Conservation (phyloP, 2,797 vertebrate species). For the Falco concolor region DNA sequence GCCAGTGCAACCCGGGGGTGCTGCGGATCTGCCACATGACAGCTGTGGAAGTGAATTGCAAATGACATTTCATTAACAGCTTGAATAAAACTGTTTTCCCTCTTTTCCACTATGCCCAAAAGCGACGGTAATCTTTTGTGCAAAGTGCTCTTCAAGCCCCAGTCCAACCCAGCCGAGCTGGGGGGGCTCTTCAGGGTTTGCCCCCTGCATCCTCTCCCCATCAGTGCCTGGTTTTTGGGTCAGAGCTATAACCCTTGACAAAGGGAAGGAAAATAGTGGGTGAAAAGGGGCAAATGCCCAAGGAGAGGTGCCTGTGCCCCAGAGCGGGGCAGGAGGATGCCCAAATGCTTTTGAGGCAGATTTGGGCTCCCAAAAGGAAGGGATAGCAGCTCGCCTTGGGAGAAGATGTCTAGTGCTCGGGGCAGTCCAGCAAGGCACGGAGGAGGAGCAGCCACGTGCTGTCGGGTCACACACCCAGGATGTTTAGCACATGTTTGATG, state of each 20-base stretch:
- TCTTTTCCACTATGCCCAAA: slow-evolving; percentile 31
- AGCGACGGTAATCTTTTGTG: background rate
- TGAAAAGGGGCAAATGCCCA: background rate
- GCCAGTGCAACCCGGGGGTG: background rate
- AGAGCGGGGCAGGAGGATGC: background rate
- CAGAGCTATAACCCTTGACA: fast-evolving
- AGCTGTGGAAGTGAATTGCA: slow-evolving; percentile 47
- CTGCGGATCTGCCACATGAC: slow-evolving; percentile 1
- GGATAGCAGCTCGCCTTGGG: fast-evolving
- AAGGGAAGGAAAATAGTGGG: background rate
- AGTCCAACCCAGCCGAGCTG: background rate
- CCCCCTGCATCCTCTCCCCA: fast-evolving
- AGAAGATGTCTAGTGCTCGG: fast-evolving
- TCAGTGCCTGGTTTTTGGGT: background rate
- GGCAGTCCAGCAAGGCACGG: fast-evolving
- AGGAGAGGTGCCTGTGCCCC: fast-evolving
- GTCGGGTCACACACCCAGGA: fast-evolving
- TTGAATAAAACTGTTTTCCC: slow-evolving; percentile 67
- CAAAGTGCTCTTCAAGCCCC: background rate
- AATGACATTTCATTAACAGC: slow-evolving; percentile 73
- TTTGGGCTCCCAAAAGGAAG: background rate
- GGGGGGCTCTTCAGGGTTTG: no score
- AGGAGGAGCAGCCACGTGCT: background rate
- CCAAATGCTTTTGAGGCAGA: background rate
- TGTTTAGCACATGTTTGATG: fast-evolving